Evolutionary conservation across 2,113 vertebrate genomes (phyloP).

Genomic region (Lepus europaeus): DNA sequence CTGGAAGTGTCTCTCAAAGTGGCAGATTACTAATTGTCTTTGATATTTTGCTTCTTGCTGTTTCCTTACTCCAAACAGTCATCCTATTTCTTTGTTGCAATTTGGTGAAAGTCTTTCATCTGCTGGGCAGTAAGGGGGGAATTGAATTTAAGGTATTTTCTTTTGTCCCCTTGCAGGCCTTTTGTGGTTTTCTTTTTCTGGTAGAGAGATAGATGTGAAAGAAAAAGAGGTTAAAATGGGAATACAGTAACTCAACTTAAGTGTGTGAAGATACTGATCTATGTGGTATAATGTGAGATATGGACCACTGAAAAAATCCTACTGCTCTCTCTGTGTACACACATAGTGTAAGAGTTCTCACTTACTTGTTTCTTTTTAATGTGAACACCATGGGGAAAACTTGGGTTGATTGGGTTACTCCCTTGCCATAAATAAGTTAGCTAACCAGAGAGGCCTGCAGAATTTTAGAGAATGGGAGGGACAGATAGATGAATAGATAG

Average conservation of each 20-base stretch:
- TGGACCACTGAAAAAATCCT: not conserved
- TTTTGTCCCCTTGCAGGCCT: not conserved
- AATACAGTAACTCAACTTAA: conserved; percentile 16
- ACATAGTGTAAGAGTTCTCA: not conserved
- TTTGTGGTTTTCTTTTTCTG: not conserved
- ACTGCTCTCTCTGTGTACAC: not conserved
- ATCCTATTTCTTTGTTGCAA: conserved; percentile 30
- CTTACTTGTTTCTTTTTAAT: conserved; percentile 34
- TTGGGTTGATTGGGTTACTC: not conserved
- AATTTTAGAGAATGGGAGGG: not conserved
- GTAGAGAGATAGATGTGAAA: not conserved
- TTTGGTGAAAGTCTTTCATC: conserved; percentile 54
- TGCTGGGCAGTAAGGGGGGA: not conserved
- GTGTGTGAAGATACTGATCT: conserved; percentile 5
- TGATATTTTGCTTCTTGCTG: conserved; percentile 27
- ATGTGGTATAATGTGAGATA: conserved; percentile 44
- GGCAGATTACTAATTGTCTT: not conserved
- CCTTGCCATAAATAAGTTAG: conserved; percentile 11
- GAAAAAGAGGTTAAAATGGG: conserved; percentile 13
- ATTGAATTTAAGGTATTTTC: conserved; percentile 6
- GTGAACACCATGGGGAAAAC: not conserved
- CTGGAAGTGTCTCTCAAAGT: conserved; percentile 28
- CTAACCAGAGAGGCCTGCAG: conserved; percentile 8
- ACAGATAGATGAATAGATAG: not conserved
- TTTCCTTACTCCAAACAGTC: not conserved